A percentile compares a stretch with the other conserved stretches of the same genome.
Conservation (phyloP, 2,797 vertebrate species). For the Gallirallus australis region DNA sequence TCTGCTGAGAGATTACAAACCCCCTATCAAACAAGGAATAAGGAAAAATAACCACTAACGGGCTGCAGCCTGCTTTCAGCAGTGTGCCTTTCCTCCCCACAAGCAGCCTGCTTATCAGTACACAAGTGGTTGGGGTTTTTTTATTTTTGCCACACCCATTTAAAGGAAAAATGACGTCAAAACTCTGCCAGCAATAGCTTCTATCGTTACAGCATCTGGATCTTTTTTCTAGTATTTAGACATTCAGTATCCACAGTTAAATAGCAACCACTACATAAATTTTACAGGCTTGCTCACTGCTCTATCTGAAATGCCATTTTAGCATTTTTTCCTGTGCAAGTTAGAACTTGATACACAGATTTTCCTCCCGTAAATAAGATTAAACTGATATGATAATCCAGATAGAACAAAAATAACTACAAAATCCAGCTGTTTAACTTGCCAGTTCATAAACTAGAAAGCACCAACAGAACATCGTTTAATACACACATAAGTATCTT, state of each 20-base stretch:
- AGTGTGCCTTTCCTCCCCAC: constrained; percentile 9
- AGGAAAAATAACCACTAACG: neutral
- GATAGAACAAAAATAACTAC: neutral
- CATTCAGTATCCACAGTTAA: neutral
- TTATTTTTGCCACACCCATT: constrained; percentile 49
- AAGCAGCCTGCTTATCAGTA: constrained; percentile 54
- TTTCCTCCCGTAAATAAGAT: neutral
- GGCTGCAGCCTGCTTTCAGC: constrained; percentile 7
- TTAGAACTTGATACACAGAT: neutral
- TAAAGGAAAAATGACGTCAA: constrained; percentile 6
- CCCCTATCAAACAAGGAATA: neutral
- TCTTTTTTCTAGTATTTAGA: neutral
- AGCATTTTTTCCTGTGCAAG: neutral
- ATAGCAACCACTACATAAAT: neutral
- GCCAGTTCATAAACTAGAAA: neutral
- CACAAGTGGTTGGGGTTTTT: neutral
- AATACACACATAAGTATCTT: neutral
- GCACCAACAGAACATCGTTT: neutral
- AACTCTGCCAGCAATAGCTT: neutral
- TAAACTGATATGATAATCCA: neutral
- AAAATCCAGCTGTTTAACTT: neutral
- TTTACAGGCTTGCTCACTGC: neutral
- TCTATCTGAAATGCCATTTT: neutral
- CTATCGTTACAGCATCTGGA: neutral
- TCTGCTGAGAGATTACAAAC: neutral